Evolutionary conservation across 2,797 vertebrate genomes (phyloP), one percentile per base, ranked within the genome.

Genomic region (Enoplosus armatus): DNA sequence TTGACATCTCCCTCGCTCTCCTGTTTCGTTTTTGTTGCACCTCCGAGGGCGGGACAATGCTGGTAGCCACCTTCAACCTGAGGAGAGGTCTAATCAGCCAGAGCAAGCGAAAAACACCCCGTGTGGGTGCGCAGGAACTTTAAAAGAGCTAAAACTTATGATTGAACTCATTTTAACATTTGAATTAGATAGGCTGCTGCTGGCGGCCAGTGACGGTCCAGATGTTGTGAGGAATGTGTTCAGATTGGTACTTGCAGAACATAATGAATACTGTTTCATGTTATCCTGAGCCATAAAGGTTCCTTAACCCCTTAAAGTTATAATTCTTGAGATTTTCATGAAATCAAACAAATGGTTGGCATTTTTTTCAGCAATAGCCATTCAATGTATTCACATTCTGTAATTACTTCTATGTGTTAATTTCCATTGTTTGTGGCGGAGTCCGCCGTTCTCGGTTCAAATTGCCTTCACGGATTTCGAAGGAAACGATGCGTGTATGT

Each of bases 101-200:
- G 24, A 51, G 10, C 6, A 51, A 3, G 20, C n/a, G 47, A 50
- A 39, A 39, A 29, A 20, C 48, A n/a, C n/a, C n/a, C n/a, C n/a
- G n/a, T n/a, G n/a, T 20, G n/a, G 12, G 20, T 64, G 20, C 10
- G 14, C 15, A 18, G 50, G 24, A 61, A 18, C 37, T 61, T 20
- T 45, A 45, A 45, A 10, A 47, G 20, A 60, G 35, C n/a, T 29
- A 12, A 62, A 1, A 22, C 15, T 41, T 55, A 14, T 5, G 43
- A 33, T 29, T 45, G 6, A 61, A 37, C 37, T 51, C 11, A 15
- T 29, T 68, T 54, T 24, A 53, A 53, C 5, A 41, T 37, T 35
- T 65, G 8, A 69, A 39, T 39, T 9, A 33, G 53, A 33, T 61
- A 31, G 51, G 69, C 31, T 60, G 18, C 56, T 37, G 62, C 62